Evolutionary conservation across 2,888 invertebrate genomes (phyloP).

Genomic region (Thymelicus acteon): DNA sequence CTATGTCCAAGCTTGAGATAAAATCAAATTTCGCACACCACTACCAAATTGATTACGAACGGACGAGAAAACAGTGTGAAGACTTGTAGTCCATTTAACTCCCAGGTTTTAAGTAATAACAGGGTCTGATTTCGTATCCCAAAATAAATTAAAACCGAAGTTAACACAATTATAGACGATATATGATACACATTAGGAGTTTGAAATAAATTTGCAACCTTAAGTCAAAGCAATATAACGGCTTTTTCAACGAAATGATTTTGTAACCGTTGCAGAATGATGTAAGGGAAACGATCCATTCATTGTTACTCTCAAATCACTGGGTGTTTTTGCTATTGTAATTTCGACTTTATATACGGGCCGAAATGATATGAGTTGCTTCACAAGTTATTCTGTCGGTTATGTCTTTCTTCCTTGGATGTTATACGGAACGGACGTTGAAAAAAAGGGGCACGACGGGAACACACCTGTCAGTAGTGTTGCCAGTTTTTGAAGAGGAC

Average conservation of each 20-base stretch:
- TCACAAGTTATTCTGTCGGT: slow-evolving; percentile 40
- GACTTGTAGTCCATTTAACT: slow-evolving; percentile 26
- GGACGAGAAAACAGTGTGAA: slow-evolving; percentile 25
- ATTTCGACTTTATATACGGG: slow-evolving; percentile 47
- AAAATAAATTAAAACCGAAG: slow-evolving; percentile 71
- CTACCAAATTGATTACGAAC: slow-evolving; percentile 25
- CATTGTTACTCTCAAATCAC: slow-evolving; percentile 75
- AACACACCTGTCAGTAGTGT: slow-evolving; percentile 83
- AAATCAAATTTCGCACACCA: slow-evolving; percentile 33
- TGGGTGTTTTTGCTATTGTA: slow-evolving; percentile 46
- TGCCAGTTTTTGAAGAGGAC: slow-evolving; percentile 82
- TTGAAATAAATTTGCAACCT: slow-evolving; percentile 46
- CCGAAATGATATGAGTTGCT: slow-evolving; percentile 43
- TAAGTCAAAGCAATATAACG: slow-evolving; percentile 49
- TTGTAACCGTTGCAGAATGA: slow-evolving; percentile 78
- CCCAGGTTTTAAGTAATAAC: slow-evolving; percentile 33
- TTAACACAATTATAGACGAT: slow-evolving; percentile 62
- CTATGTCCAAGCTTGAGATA: slow-evolving; percentile 23
- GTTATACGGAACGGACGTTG: slow-evolving; percentile 78
- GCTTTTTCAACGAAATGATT: slow-evolving; percentile 54
- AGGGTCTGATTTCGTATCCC: slow-evolving; percentile 60
- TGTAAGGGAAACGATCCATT: slow-evolving; percentile 82
- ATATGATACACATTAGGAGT: slow-evolving; percentile 49
- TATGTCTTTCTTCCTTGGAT: slow-evolving; percentile 51
- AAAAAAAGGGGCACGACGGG: slow-evolving; percentile 83